phyloP scores from a whole-genome alignment of 2,797 vertebrate genomes.

The Amphiprion clarkii region DNA sequence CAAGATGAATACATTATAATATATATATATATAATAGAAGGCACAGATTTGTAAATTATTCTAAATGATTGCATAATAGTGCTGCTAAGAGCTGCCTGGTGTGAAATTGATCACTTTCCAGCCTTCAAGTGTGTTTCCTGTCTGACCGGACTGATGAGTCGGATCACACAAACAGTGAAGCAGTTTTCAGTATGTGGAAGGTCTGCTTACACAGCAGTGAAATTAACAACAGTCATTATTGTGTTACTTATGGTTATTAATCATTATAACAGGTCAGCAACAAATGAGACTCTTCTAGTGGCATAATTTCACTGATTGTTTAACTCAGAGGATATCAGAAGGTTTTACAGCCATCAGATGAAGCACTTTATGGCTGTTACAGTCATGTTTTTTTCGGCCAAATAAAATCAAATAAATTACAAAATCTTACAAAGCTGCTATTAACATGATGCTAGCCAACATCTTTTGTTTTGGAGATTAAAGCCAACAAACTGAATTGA shows the following conservation, averaged over 20 bases:
- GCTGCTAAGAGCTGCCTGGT: neutral
- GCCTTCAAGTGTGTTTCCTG: conserved; percentile 4
- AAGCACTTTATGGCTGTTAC: neutral
- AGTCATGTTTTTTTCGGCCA: neutral
- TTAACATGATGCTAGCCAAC: no score
- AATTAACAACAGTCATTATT: neutral
- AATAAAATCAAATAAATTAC: no score
- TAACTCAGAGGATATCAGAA: neutral
- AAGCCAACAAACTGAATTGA: no score
- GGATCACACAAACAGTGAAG: neutral
- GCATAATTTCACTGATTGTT: neutral
- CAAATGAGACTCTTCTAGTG: neutral
- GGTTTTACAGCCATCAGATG: neutral
- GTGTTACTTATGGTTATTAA: no score
- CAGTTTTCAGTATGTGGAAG: neutral
- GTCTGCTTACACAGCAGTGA: neutral
- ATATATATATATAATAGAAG: no score
- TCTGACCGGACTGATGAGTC: conserved; percentile 26
- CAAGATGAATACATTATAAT: no score
- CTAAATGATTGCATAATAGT: no score
- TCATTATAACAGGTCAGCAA: no score
- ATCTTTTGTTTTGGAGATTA: no score
- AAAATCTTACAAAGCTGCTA: no score
- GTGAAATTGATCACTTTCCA: neutral
- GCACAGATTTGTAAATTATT: neutral